These are phyloP conservation scores for Pituophis catenifer DNA, from an alignment of 2,113 vertebrate species.

Conservation along the genomic window DNA sequence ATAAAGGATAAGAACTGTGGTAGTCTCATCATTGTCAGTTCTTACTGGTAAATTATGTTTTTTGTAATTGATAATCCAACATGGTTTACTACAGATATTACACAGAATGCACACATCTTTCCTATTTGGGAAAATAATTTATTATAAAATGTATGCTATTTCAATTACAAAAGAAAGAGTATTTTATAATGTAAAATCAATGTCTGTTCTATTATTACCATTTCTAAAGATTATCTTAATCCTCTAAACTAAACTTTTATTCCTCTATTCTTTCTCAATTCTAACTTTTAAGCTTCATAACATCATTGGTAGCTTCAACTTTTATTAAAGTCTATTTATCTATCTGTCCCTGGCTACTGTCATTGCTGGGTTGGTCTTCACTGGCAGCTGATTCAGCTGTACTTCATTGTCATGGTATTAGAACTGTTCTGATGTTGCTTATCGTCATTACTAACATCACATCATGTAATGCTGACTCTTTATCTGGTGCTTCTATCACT, in stretches of 20 bases:
- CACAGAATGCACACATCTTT: not conserved
- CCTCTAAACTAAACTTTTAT: not conserved
- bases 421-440: not conserved
- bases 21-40: conserved; percentile 38
- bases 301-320: not conserved
- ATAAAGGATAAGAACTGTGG: conserved; percentile 36
- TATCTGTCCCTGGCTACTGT: not conserved
- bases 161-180: not conserved
- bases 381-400: not conserved
- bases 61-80: conserved; percentile 54
- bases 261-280: not conserved
- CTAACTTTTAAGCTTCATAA: not conserved
- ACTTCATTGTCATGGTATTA: not conserved
- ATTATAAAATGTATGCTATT: not conserved
- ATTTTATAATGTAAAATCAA: not conserved
- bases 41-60: conserved; percentile 48
- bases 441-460: not conserved
- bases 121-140: not conserved
- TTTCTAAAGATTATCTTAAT: not conserved
- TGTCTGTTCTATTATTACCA: not conserved
- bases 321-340: not conserved
- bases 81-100: not conserved
- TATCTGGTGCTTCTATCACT: not conserved
- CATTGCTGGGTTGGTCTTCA: not conserved
- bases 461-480: not conserved